Evolutionary conservation across 2,888 invertebrate species (phyloP).

Genomic region (Adelphocoris suturalis): DNA sequence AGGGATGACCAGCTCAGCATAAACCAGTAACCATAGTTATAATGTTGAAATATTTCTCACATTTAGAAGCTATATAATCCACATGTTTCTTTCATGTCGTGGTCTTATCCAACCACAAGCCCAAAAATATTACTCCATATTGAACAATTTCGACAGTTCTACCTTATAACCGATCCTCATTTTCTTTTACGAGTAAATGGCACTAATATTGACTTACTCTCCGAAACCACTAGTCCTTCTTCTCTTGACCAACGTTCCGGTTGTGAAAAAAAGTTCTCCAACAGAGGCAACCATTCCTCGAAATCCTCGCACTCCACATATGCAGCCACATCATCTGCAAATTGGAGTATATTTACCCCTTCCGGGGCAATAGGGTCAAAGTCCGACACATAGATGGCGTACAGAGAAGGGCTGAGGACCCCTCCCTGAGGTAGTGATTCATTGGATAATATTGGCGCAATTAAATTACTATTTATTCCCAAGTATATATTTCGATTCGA

Average conservation of each 20-base stretch:
- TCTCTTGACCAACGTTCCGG: not conserved
- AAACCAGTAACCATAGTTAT: conserved; percentile 11
- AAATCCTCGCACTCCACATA: not conserved
- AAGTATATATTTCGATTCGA: not conserved
- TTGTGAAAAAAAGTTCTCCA: not conserved
- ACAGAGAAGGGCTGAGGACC: conserved; percentile 34
- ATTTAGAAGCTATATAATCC: not conserved
- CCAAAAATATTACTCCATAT: conserved; percentile 25
- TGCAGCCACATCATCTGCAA: conserved; percentile 8
- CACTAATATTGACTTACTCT: not conserved
- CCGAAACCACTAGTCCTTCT: not conserved
- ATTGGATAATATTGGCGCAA: not conserved
- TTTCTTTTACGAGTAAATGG: conserved; percentile 5
- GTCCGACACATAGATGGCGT: conserved; percentile 35
- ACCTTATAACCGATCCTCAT: not conserved
- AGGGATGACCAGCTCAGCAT: not conserved
- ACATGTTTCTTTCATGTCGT: conserved; percentile 35
- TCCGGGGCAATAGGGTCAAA: conserved; percentile 6
- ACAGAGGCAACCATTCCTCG: not conserved
- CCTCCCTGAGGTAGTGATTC: conserved; percentile 1
- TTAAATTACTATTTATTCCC: not conserved
- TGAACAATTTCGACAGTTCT: not conserved
- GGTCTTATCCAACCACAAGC: conserved; percentile 14
- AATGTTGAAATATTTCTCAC: conserved; percentile 38
- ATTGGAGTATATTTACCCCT: conserved; percentile 16